Evolutionary conservation across 2,113 vertebrate genomes (phyloP), one percentile per base, ranked within the genome.

Genomic region (Carassius gibelio): DNA sequence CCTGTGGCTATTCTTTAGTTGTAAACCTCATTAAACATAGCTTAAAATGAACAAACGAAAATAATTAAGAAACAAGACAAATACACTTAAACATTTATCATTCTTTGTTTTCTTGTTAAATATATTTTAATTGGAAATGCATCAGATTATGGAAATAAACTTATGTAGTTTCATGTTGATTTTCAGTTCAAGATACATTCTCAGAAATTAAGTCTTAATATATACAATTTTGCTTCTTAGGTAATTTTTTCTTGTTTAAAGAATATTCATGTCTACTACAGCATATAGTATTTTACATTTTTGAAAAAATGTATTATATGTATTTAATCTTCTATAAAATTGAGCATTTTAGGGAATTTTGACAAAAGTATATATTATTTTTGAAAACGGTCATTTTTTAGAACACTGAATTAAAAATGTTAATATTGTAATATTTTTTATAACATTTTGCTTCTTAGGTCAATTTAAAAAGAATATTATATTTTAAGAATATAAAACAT

Each of bases 41-140:
- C 36, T 42, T 38, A 42, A 72, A 42, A 42, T 23, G 1, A 72
- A n/a, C 34, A 38, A 71, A 71, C 10, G 3, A 71, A 69, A 34
- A 10, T 17, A 38, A 13, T 2, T 19, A 69, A 38, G 8, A 9
- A 71, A 71, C 36, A 42, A 42, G 17, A n/a, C 36, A 71, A 71
- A 42, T 71, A 42, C 68, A 71, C 36, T 71, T 71, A 8, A 68
- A 62, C n/a, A 62, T 62, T 62, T 23, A 62, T 21, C 68, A 71
- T 30, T 15, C 9, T 50, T 45, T 72, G 26, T 75, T 30, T n/a
- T 17, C 45, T 26, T 9, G 17, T 14, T 75, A 1, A 75, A 50
- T 50, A 30, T 76, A 26, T 19, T 76, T 34, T 10, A 76, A 34
- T 57, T 10, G 1, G 34, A 57, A 57, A 55, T 57, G 42, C n/a